phyloP scores from a whole-genome alignment of 2,797 vertebrate genomes.

The Sylvilagus floridanus region DNA sequence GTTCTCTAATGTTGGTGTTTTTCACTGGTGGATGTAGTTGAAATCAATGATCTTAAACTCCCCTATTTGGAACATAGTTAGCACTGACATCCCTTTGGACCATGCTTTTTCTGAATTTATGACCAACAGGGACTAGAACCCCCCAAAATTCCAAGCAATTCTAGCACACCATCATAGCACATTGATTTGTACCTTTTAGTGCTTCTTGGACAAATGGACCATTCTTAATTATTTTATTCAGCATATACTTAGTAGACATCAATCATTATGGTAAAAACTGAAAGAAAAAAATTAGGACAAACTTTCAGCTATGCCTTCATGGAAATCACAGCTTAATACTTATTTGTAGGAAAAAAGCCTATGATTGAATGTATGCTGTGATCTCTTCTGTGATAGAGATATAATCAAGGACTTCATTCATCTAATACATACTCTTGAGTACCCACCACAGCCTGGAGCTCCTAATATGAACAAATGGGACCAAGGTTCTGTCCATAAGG shows the following conservation, averaged over 20 bases:
- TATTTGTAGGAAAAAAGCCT: not conserved
- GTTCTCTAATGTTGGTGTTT: not conserved
- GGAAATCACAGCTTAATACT: not conserved
- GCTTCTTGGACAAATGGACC: not conserved
- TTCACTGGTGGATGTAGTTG: not conserved
- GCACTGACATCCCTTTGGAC: not conserved
- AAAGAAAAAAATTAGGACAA: conserved; percentile 12
- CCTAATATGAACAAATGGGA: not conserved
- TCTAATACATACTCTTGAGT: not conserved
- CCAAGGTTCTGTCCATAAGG: not conserved
- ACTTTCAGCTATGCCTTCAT: not conserved
- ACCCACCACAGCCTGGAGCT: not conserved
- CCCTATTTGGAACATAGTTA: not conserved
- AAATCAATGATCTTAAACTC: not conserved
- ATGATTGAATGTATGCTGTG: not conserved
- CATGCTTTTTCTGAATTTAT: conserved; percentile 6
- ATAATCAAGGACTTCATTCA: not conserved
- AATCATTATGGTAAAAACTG: not conserved
- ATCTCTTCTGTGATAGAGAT: not conserved
- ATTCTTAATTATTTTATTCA: not conserved
- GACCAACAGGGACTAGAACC: not conserved
- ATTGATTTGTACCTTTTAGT: not conserved
- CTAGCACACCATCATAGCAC: not conserved
- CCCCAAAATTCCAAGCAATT: not conserved
- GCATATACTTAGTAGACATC: not conserved